Percentiles rank a stretch among this genome's conserved stretches.
These are phyloP conservation scores for Timema podura DNA, from an alignment of 2,888 invertebrate species.

Conservation along the genomic window DNA sequence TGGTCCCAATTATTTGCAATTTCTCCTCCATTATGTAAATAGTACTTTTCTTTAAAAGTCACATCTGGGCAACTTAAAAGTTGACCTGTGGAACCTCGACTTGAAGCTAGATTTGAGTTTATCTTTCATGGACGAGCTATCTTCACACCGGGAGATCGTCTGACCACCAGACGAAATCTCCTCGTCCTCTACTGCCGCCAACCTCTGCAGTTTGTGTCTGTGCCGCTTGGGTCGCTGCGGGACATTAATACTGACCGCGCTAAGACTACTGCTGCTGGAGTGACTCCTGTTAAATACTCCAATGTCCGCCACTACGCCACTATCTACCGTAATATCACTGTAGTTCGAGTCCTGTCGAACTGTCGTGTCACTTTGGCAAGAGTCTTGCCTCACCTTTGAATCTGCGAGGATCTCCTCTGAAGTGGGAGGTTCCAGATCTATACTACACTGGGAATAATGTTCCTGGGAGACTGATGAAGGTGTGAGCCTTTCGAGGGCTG, in stretches of 20 bases:
- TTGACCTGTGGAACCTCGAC: conserved; percentile 28
- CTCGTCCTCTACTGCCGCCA: conserved; percentile 37
- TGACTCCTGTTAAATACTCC: conserved; percentile 19
- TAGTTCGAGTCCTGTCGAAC: conserved; percentile 37
- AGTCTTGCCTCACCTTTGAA: conserved; percentile 20
- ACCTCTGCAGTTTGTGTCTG: conserved; percentile 35
- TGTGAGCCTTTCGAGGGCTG: conserved; percentile 25
- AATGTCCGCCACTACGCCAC: conserved; percentile 36
- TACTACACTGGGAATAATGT: not conserved
- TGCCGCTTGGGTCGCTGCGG: conserved; percentile 27
- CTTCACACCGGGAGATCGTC: conserved; percentile 3
- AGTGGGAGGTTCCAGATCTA: not conserved
- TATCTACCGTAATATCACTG: conserved; percentile 38
- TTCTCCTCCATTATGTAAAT: too few species aligned
- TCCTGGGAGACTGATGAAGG: conserved; percentile 23
- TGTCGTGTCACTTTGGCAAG: conserved; percentile 24
- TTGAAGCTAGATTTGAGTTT: conserved; percentile 22
- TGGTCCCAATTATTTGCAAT: too few species aligned
- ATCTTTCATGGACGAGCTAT: conserved; percentile 18
- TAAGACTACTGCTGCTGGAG: conserved; percentile 17
- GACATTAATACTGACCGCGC: conserved; percentile 9
- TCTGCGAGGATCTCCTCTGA: not conserved
- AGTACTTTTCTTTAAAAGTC: conserved; percentile 4
- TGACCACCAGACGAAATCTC: conserved; percentile 24
- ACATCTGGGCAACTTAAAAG: conserved; percentile 30